Base-by-base conservation (phyloP, 2,888 invertebrate genomes). In the Caenorhabditis japonica region DNA sequence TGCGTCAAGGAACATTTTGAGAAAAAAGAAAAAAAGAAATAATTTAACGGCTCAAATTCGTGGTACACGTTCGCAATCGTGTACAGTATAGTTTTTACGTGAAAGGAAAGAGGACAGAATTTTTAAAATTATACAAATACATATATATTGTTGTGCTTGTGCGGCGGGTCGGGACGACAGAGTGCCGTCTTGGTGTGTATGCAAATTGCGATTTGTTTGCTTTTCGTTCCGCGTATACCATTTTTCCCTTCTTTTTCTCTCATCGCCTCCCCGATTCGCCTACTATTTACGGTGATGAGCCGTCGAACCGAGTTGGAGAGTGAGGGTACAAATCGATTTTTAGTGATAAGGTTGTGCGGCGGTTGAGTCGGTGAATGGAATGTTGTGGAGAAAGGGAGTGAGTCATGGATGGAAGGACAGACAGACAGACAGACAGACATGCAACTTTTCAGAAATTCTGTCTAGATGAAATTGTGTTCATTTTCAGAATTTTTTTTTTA, bases 131-230 rank as follows among this genome's bases (percentile, higher is more conserved):
- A 5, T 10, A 30, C 5, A 30, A 30, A 30, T 5, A 30, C 10
- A 30, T 30, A 30, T 30, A 66, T 66, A 66, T 66, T 66, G 66
- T 66, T 66, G 66, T 66, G 66, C 66, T 66, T 56, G 66, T 51
- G n/a, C 66, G 53, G 55, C 49, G 51, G 51, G 66, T 46, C 27
- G 7, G 34, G 17, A 17, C 15, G 13, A 27, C 38, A 46, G 62
- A 1, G 62, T 41, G 46, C 27, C 44, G 47, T 55, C 43, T 41
- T 66, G 66, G 49, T 5, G 56, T 51, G 66, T 56, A 66, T 66
- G 66, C 66, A 66, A 66, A 66, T 66, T 64, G 46, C 47, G 56
- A 66, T 66, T 66, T 66, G 66, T 66, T 66, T 66, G 66, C 66
- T 66, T 66, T 66, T 66, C 62, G 62, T 44, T 46, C 52, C 49